phyloP scores from a whole-genome alignment of 2,888 invertebrate genomes.

The Watsonalla cultraria region DNA sequence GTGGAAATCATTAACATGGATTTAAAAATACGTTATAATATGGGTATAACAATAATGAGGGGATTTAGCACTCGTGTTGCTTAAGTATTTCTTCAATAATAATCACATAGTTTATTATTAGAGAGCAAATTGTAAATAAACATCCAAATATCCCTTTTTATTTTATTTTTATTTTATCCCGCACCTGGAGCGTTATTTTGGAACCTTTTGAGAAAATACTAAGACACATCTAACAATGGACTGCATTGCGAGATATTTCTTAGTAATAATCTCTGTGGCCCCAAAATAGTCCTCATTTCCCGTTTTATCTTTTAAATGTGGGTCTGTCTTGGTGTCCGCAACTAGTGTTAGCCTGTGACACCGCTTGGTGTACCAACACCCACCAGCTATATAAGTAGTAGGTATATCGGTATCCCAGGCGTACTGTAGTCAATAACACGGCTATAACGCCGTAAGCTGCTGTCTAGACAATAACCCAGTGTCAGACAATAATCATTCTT shows the following conservation, averaged over 20 bases:
- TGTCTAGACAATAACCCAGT: constrained; percentile 79
- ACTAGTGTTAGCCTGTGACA: background rate
- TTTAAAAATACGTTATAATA: constrained; percentile 53
- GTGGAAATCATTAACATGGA: constrained; percentile 65
- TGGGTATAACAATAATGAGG: constrained; percentile 51
- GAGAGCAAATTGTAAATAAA: constrained; percentile 76
- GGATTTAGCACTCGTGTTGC: constrained; percentile 65
- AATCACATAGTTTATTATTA: constrained; percentile 72
- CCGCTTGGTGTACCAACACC: background rate
- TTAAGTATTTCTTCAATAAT: constrained; percentile 69
- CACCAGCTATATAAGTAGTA: constrained; percentile 1
- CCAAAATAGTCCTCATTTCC: background rate
- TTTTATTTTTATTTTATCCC: constrained; percentile 32
- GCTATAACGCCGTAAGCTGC: constrained; percentile 63
- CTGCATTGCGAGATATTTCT: no score
- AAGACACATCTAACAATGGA: constrained; percentile 1
- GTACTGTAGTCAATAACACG: constrained; percentile 60
- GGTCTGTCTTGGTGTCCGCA: background rate
- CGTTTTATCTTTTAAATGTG: background rate
- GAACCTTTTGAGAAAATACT: constrained; percentile 37
- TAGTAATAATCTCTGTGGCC: no score
- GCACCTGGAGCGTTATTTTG: constrained; percentile 40
- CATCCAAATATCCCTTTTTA: constrained; percentile 75
- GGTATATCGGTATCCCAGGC: constrained; percentile 11
- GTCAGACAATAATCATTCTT: constrained; percentile 77